Evolutionary conservation across 1,140 invertebrate genomes (phyloP).

Genomic region (Danaus melanippus): DNA sequence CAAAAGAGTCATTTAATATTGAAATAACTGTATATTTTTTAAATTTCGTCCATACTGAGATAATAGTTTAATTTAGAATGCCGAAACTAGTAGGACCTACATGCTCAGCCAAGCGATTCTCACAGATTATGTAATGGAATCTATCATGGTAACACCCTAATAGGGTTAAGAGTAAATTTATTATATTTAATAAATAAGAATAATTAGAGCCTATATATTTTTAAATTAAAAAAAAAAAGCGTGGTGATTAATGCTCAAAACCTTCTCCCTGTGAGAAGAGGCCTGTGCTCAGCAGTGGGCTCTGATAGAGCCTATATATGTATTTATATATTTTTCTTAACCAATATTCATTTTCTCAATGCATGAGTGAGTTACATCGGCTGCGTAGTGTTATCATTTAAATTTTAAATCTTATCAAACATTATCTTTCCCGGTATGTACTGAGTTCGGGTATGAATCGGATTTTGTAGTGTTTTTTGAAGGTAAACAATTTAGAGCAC

Average conservation of each 20-base stretch:
- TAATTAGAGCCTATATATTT: slow-evolving; percentile 1
- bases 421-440: slow-evolving; percentile 26
- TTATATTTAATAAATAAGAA: slow-evolving; percentile 12
- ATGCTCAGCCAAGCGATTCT: slow-evolving; percentile 33
- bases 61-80: slow-evolving; percentile 35
- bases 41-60: too few relatives aligned
- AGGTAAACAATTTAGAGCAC: slow-evolving; percentile 11
- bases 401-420: slow-evolving; percentile 22
- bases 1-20: too few relatives aligned
- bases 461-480: slow-evolving; percentile 19
- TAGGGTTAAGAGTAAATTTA: slow-evolving; percentile 7
- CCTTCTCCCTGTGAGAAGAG: too few relatives aligned
- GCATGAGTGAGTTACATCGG: slow-evolving; percentile 18
- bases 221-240: too few relatives aligned
- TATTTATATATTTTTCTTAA: slow-evolving; percentile 5
- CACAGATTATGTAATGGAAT: slow-evolving; percentile 15
- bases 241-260: too few relatives aligned
- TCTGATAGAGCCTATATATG: neutral
- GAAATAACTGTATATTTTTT: too few relatives aligned
- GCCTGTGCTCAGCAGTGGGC: too few relatives aligned
- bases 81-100: slow-evolving; percentile 44
- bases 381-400: slow-evolving; percentile 9
- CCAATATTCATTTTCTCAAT: slow-evolving; percentile 15
- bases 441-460: slow-evolving; percentile 13
- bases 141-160: neutral